These are phyloP conservation scores for Carcina quercana DNA, from an alignment of 2,888 invertebrate species.

Conservation along the genomic window DNA sequence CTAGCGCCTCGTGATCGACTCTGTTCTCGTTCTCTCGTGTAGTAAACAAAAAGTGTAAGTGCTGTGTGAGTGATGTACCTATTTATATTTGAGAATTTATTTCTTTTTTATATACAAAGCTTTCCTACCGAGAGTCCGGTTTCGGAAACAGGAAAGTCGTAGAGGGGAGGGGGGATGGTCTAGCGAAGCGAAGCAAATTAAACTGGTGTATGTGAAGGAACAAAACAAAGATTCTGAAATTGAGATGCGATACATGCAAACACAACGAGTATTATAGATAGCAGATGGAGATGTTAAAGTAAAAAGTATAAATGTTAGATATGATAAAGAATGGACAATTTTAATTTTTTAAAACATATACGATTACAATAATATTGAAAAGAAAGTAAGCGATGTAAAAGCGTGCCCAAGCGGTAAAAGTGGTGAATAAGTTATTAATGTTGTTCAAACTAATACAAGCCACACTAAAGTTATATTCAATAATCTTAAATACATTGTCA, in stretches of 20 bases:
- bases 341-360: not conserved
- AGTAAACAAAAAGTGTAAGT: conserved; percentile 58
- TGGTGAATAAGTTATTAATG: too few relatives aligned
- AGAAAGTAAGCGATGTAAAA: conserved; percentile 36
- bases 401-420: conserved; percentile 42
- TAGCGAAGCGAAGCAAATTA: conserved; percentile 40
- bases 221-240: too few relatives aligned
- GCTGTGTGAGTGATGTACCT: conserved; percentile 71
- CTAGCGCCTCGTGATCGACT: conserved; percentile 29
- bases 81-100: conserved; percentile 70
- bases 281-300: not conserved
- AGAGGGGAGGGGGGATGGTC: conserved; percentile 37
- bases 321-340: not conserved
- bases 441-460: too few relatives aligned
- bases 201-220: conserved; percentile 7
- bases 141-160: conserved; percentile 71
- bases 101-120: conserved; percentile 45
- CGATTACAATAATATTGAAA: conserved; percentile 4
- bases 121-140: conserved; percentile 67
- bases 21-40: conserved; percentile 24
- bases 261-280: not conserved
- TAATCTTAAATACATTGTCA: too few relatives aligned
- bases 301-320: not conserved
- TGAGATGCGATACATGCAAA: conserved; percentile 13
- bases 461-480: too few relatives aligned